Conservation (phyloP, 2,888 invertebrate genomes). For the Tenthredo mesomela region DNA sequence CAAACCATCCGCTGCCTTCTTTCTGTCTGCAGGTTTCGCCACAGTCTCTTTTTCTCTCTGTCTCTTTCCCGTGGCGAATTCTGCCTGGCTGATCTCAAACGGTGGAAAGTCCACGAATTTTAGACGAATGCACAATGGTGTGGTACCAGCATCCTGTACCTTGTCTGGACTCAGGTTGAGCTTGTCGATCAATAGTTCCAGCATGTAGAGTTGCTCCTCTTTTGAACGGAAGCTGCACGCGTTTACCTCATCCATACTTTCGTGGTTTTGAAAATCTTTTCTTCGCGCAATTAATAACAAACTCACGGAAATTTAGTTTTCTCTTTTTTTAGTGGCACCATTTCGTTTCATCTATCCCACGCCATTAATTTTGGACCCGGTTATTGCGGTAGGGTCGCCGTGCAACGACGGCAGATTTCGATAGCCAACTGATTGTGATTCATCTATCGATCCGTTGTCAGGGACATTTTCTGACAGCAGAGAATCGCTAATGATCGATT, state of each 20-base stretch:
- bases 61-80: conserved; percentile 59
- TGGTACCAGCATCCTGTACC: conserved; percentile 54
- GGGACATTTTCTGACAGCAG: conserved; percentile 16
- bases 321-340: conserved; percentile 51
- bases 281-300: background rate
- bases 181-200: conserved; percentile 63
- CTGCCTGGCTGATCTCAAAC: conserved; percentile 64
- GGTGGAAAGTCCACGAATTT: conserved; percentile 66
- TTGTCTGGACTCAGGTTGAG: conserved; percentile 60
- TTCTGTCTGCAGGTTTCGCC: background rate
- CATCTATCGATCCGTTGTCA: conserved; percentile 22
- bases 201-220: conserved; percentile 65
- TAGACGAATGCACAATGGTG: conserved; percentile 59
- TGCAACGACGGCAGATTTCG: conserved; percentile 28
- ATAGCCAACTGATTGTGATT: conserved; percentile 47
- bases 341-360: conserved; percentile 56
- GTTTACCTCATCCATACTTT: conserved; percentile 19
- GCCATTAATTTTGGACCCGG: conserved; percentile 54
- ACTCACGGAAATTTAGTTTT: conserved; percentile 28
- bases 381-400: background rate
- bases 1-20: conserved; percentile 46
- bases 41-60: conserved; percentile 42
- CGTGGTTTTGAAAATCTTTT: background rate
- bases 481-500: conserved; percentile 31
- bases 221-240: conserved; percentile 40